phyloP scores from a whole-genome alignment of 2,797 vertebrate species.

The Hyperoplus lanceolatus region DNA sequence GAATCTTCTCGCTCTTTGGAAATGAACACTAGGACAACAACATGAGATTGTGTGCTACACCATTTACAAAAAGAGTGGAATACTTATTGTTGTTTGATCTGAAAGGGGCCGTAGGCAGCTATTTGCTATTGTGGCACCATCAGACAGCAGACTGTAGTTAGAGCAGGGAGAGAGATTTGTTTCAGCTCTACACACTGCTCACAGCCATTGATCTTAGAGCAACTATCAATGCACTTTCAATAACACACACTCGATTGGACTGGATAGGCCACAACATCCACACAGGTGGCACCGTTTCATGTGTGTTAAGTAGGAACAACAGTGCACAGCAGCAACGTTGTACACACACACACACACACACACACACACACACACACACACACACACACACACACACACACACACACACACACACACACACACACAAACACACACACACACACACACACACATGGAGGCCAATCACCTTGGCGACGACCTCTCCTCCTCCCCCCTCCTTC shows the following conservation, averaged over 20 bases:
- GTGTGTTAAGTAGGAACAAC: slow-evolving; percentile 23
- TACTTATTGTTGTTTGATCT: slow-evolving; percentile 45
- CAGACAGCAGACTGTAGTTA: slow-evolving; percentile 37
- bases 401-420: slow-evolving; percentile 2
- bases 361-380: not conserved
- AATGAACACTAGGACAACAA: slow-evolving; percentile 31
- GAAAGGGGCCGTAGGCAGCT: slow-evolving; percentile 33
- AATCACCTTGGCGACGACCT: slow-evolving; percentile 59
- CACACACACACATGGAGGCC: slow-evolving; percentile 10
- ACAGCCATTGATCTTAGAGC: slow-evolving; percentile 67
- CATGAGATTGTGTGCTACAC: slow-evolving; percentile 25
- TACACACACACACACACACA: slow-evolving; percentile 1
- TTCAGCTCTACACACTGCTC: slow-evolving; percentile 57
- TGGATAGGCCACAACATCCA: slow-evolving; percentile 19
- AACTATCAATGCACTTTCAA: slow-evolving; percentile 62
- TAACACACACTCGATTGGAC: slow-evolving; percentile 34
- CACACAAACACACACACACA: not conserved
- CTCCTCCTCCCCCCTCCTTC: slow-evolving; percentile 6
- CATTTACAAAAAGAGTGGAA: slow-evolving; percentile 21
- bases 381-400: not conserved
- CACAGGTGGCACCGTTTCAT: slow-evolving; percentile 19
- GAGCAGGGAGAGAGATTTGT: slow-evolving; percentile 59
- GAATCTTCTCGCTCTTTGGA: slow-evolving; percentile 30
- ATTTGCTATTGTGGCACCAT: slow-evolving; percentile 37
- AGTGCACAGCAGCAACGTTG: not conserved